Evolutionary conservation across 2,888 invertebrate species (phyloP).

Genomic region (Ephialtes manifestator): DNA sequence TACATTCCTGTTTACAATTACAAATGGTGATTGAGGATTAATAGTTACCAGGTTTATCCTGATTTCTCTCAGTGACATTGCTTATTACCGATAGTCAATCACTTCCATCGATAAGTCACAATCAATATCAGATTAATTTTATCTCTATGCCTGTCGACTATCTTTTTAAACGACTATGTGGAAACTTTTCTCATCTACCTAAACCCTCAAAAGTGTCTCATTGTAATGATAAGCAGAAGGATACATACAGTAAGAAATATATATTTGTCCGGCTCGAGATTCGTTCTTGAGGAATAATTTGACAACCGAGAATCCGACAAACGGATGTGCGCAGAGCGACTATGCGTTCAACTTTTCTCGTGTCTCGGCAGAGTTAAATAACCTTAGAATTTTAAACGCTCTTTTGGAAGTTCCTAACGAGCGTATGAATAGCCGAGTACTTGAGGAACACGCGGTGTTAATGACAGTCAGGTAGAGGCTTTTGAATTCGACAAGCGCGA

Average conservation of each 20-base stretch:
- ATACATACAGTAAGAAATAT: not conserved
- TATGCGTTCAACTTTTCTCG: constrained; percentile 4
- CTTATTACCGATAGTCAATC: constrained; percentile 4
- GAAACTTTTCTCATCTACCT: constrained; percentile 25
- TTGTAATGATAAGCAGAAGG: not conserved
- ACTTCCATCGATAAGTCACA: constrained; percentile 40
- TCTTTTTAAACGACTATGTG: constrained; percentile 3
- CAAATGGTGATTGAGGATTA: not conserved
- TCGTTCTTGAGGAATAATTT: not conserved
- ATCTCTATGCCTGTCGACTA: constrained; percentile 40
- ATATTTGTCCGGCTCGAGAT: not conserved
- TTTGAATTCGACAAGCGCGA: constrained; percentile 24
- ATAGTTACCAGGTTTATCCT: not conserved
- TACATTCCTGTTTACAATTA: too few species aligned
- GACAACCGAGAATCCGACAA: not conserved
- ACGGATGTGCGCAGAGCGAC: not conserved
- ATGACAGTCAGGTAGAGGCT: constrained; percentile 57
- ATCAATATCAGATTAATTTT: constrained; percentile 56
- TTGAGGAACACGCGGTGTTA: constrained; percentile 53
- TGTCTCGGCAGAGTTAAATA: constrained; percentile 10
- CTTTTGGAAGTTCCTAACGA: constrained; percentile 41
- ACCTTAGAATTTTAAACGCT: constrained; percentile 43
- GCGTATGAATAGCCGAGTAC: constrained; percentile 71
- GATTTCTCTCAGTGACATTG: not conserved
- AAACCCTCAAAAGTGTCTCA: not conserved